Base-by-base conservation (phyloP, 2,888 invertebrate species). In the Cenopis cana region DNA sequence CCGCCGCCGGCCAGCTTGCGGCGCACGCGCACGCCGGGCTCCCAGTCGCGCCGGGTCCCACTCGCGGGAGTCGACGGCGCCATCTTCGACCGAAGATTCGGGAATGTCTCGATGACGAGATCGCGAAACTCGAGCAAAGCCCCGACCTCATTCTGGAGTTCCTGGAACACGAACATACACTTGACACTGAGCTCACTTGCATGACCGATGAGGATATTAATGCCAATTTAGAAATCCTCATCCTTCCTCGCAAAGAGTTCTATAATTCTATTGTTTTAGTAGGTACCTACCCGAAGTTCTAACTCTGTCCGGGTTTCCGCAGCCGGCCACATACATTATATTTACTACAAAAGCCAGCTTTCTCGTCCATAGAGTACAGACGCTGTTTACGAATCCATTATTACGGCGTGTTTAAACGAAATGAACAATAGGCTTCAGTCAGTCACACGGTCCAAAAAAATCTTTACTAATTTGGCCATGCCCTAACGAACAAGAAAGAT, bases 21-120 rank as follows among this genome's bases (percentile, higher is more conserved):
- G 69, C 97, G 95, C 74, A 96, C 96, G 75, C 97, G 95, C 79
- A 96, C 95, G 69, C 97, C 97, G 0, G 97, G 97, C 88, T 97
- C 97, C 96, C 97, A 97, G 86, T 97, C 96, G 70, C 96, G 93
- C 73, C 91, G 89, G 82, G 92, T 82, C 79, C 87, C 90, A 81
- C 90, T 84, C 87, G 91, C 86, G 75, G 93, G 94, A 86, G 93
- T 92, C 83, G 95, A 94, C 81, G 95, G 95, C 85, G 96, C 96
- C 96, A 97, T 95, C 94, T 97, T 98, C 87, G 96, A 96, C 88
- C 97, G 96, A 89, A 98, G 95, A 94, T 97, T 97, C 83, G 98
- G 98, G 94, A 98, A 97, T 85, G 97, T 97, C 95, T 97, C 97
- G 95, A 98, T 97, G 95, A 98, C 98, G 95, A 97, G 96, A 94